Percentiles rank a stretch among this genome's conserved stretches.
Conservation (phyloP, 1,140 invertebrate genomes). For the Armadillidium nasatum region DNA sequence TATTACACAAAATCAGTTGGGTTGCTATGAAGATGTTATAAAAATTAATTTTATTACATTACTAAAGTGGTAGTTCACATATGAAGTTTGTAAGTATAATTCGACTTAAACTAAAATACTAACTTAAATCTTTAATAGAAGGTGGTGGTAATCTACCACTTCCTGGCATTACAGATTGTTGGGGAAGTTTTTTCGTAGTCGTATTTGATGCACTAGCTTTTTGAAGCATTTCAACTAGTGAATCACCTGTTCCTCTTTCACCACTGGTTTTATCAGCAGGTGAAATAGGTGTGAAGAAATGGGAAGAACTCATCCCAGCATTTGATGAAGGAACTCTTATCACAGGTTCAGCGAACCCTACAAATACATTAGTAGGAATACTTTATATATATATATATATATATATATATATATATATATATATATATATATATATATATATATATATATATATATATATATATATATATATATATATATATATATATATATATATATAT, state of each 20-base stretch:
- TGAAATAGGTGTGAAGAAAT: constrained; percentile 27
- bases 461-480: no score
- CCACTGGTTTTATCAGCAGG: constrained; percentile 20
- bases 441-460: no score
- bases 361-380: neutral
- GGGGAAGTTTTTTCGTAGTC: neutral
- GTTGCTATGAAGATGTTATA: no score
- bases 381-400: no score
- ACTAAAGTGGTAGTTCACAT: no score
- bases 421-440: no score
- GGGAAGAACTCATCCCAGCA: constrained; percentile 5
- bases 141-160: neutral
- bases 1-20: no score
- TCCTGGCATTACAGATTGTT: neutral
- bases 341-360: neutral
- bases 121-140: neutral
- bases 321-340: neutral
- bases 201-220: neutral
- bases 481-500: no score
- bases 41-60: no score
- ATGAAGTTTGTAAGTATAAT: no score
- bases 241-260: neutral
- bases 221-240: constrained; percentile 24
- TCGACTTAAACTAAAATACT: neutral
- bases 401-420: no score